Evolutionary conservation across 2,888 invertebrate species (phyloP), one percentile per base, ranked within the genome.

Genomic region (Gnatocerus cornutus): DNA sequence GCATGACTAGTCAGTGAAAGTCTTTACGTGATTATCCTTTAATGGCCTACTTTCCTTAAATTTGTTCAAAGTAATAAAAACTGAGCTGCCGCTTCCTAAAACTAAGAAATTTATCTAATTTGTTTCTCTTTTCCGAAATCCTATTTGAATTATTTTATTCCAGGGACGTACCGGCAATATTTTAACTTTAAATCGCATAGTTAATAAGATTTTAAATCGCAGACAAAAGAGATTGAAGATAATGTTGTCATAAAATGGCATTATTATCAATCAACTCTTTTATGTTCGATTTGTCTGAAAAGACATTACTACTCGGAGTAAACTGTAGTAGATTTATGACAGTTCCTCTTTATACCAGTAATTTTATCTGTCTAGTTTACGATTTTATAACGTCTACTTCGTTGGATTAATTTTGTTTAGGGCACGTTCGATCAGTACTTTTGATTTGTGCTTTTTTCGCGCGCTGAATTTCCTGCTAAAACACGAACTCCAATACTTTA

Each of bases 351-450:
- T 29, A 52, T 52, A 10, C 30, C 12, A 52, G 56, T 56, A 53
- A 33, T 53, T 59, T 59, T 10, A 46, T 13, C 59, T 59, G 30
- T 59, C 46, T 46, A 59, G 59, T 59, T 59, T 59, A 59, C 59
- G 59, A 59, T 59, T 59, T 59, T 59, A 37, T 56, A 10, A 14
- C 56, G 27, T 56, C 56, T 16, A 41, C 16, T 59, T 46, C 33
- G 59, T 59, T 59, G 16, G 59, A 59, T 59, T 59, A 59, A 59
- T 59, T 59, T 59, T 27, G 33, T 27, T 46, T 46, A 30, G 46
- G 46, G 29, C 59, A 59, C 59, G 59, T 59, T 46, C 33, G 46
- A 55, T 55, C 55, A 55, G 12, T 41, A 13, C 41, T 7, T 13
- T 50, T 10, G 50, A 50, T 50, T 50, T 50, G 14, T 27, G 27